Conservation (phyloP, 2,113 vertebrate genomes). For the Eptesicus fuscus region DNA sequence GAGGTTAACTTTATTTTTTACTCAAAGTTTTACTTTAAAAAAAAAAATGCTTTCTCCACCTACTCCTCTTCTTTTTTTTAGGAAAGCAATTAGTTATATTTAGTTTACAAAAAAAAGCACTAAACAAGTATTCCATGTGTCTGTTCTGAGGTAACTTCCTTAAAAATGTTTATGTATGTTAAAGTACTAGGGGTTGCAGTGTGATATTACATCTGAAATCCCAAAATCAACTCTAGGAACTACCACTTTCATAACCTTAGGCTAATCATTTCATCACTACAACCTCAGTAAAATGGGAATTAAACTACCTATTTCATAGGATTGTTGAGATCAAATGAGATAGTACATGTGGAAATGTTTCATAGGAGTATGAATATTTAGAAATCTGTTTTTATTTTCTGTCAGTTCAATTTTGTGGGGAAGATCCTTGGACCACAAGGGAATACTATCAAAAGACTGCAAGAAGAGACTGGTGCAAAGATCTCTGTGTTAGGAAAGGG, state of each 20-base stretch:
- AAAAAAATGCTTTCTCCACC: background rate
- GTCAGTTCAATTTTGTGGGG: conserved; percentile 97
- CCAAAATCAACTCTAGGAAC: background rate
- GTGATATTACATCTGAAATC: background rate
- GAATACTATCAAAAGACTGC: conserved; percentile 94
- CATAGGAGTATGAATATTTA: background rate
- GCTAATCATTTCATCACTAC: background rate
- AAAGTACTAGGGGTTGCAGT: background rate
- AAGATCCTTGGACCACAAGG: conserved; percentile 99
- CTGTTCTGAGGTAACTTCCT: background rate
- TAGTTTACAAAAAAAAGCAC: background rate
- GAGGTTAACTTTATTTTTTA: conserved; percentile 45
- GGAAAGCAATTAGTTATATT: background rate
- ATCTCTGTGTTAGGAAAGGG: conserved; percentile 97
- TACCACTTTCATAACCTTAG: background rate
- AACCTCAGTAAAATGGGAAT: background rate
- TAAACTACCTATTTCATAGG: background rate
- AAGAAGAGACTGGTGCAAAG: conserved; percentile 89
- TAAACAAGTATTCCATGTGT: background rate
- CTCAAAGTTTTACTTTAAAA: conserved; percentile 2
- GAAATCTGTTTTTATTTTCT: conserved; percentile 37
- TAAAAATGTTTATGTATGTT: background rate
- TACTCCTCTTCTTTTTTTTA: background rate
- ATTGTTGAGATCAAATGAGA: conserved; percentile 37
- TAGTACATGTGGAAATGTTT: background rate